Conservation (phyloP, 2,888 invertebrate species). For the Anarsia innoxiella region DNA sequence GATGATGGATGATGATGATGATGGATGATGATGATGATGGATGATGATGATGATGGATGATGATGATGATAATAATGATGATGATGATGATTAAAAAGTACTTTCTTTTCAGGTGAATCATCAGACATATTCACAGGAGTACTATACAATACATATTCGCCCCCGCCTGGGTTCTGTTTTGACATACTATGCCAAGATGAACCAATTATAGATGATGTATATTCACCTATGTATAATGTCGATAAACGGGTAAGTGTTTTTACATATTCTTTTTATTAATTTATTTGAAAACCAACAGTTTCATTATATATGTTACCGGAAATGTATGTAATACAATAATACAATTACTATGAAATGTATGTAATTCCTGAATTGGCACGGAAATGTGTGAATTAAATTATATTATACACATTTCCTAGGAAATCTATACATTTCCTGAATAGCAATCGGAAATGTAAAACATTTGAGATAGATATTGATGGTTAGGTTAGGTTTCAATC, state of each 20-base stretch:
- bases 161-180: slow-evolving; percentile 95
- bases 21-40: no score
- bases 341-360: no score
- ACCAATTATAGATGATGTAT: slow-evolving; percentile 89
- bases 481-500: no score
- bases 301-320: no score
- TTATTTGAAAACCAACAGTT: no score
- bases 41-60: no score
- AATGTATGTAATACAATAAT: no score
- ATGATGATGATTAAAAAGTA: neutral
- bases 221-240: slow-evolving; percentile 89
- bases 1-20: no score
- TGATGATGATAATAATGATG: neutral
- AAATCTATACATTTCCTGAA: neutral
- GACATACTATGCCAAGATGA: slow-evolving; percentile 89
- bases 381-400: no score
- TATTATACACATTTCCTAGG: no score
- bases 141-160: slow-evolving; percentile 86
- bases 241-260: slow-evolving; percentile 77
- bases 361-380: neutral
- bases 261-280: neutral
- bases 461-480: no score
- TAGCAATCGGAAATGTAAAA: no score
- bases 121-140: slow-evolving; percentile 89
- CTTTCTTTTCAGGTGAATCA: slow-evolving; percentile 63